Evolutionary conservation across 2,888 invertebrate genomes (phyloP).

Genomic region (Rhagophthalmus giganteus): DNA sequence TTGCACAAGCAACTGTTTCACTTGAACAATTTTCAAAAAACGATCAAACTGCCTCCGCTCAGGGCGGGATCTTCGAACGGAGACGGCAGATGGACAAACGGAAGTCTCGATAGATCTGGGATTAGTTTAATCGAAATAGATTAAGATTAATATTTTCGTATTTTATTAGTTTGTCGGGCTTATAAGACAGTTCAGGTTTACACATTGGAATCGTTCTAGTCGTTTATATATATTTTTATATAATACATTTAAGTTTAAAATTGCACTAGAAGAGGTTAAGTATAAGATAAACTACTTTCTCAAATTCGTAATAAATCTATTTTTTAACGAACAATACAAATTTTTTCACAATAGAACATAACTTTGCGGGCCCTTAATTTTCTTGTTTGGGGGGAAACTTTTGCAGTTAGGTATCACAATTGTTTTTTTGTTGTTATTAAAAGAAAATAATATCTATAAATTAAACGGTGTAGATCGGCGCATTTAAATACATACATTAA

Average conservation of each 20-base stretch:
- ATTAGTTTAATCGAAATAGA: constrained; percentile 37
- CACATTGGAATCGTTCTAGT: no score
- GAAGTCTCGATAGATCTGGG: neutral
- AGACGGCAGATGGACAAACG: constrained; percentile 4
- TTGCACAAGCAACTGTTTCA: constrained; percentile 35
- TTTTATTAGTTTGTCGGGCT: neutral
- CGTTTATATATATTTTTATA: no score
- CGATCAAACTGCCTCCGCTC: constrained; percentile 13
- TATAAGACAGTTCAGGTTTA: no score
- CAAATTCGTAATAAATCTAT: constrained; percentile 19
- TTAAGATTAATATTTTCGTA: no score
- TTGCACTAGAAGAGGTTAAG: no score
- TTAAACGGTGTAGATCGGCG: no score
- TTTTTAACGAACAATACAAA: constrained; percentile 20
- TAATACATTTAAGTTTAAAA: no score
- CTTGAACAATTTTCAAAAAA: constrained; percentile 31
- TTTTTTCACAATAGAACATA: constrained; percentile 13
- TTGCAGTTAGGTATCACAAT: neutral
- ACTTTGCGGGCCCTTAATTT: neutral
- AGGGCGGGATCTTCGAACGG: constrained; percentile 16
- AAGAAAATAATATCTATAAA: no score
- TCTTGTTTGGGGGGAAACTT: no score
- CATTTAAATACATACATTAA: constrained; percentile 4
- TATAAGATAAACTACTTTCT: no score
- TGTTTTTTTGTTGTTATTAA: neutral